Percentiles rank a stretch among this genome's conserved stretches.
Evolutionary conservation across 2,888 invertebrate genomes (phyloP).

Genomic region (Leptinotarsa tumamoca): DNA sequence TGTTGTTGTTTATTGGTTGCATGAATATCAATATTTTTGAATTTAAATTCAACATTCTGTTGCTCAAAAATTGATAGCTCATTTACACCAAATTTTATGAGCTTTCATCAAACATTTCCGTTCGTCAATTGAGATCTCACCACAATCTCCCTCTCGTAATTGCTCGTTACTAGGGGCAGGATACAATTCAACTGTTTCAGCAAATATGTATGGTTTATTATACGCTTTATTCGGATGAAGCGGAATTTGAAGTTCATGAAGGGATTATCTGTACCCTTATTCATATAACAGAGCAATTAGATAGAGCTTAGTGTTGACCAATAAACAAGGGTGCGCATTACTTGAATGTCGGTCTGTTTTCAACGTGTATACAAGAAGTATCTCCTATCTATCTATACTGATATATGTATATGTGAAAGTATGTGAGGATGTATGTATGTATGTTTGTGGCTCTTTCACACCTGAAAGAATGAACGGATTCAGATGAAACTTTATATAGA

Average conservation of each 20-base stretch:
- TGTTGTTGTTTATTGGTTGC: too few species aligned
- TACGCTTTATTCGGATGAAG: not conserved
- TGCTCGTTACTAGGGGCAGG: not conserved
- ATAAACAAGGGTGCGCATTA: not conserved
- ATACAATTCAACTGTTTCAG: slow-evolving; percentile 5
- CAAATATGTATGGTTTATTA: slow-evolving; percentile 6
- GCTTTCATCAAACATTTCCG: not conserved
- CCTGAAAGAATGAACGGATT: too few species aligned
- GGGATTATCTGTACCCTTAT: not conserved
- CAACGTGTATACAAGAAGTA: not conserved
- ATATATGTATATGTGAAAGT: too few species aligned
- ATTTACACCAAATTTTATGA: too few species aligned
- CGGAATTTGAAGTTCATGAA: not conserved
- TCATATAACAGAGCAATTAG: not conserved
- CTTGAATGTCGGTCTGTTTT: not conserved
- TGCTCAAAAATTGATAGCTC: too few species aligned
- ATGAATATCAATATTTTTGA: too few species aligned
- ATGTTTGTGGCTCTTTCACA: too few species aligned
- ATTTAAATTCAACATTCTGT: too few species aligned
- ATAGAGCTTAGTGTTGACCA: not conserved
- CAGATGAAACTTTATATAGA: too few species aligned
- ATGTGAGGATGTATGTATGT: too few species aligned
- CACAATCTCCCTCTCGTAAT: not conserved
- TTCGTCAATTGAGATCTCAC: not conserved
- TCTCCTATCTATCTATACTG: too few species aligned